Evolutionary conservation across 37 sponge, comb jelly and placozoan species (phyloP).

Genomic region (Halichondria panicea): DNA sequence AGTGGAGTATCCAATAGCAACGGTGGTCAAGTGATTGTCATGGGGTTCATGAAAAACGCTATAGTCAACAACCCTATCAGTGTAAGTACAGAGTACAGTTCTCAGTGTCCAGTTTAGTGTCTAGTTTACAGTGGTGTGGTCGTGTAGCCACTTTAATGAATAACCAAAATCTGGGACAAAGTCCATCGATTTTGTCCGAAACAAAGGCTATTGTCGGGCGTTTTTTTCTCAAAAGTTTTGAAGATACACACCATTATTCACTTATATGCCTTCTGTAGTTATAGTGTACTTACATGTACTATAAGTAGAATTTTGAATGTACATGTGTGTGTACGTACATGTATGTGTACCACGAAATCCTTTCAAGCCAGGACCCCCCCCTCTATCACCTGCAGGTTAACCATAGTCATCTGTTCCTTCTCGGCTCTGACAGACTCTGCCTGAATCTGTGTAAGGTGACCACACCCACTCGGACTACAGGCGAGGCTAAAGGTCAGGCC

Average conservation of each 20-base stretch:
- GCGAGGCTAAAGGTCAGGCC: background rate
- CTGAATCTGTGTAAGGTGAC: slow-evolving; percentile 13
- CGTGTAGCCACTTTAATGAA: too few relatives aligned
- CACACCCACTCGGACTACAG: background rate
- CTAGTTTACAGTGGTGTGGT: too few relatives aligned
- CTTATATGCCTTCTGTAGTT: background rate
- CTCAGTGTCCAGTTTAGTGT: too few relatives aligned
- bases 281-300: background rate
- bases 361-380: background rate
- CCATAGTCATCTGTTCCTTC: slow-evolving; percentile 70
- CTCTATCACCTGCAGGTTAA: slow-evolving; percentile 52
- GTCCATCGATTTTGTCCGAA: too few relatives aligned
- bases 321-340: too few relatives aligned
- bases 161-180: too few relatives aligned
- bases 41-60: slow-evolving; percentile 72
- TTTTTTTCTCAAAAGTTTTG: too few relatives aligned
- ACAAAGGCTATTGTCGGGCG: too few relatives aligned
- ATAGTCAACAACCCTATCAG: slow-evolving; percentile 72
- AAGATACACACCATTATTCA: too few relatives aligned
- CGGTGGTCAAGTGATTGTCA: slow-evolving; percentile 39
- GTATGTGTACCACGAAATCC: slow-evolving; percentile 3
- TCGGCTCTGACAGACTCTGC: slow-evolving; percentile 65
- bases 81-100: slow-evolving; percentile 35
- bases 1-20: background rate
- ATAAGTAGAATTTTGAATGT: too few relatives aligned